These are phyloP conservation scores for Ancistrus triradiatus DNA, from an alignment of 2,113 vertebrate genomes.

Conservation along the genomic window DNA sequence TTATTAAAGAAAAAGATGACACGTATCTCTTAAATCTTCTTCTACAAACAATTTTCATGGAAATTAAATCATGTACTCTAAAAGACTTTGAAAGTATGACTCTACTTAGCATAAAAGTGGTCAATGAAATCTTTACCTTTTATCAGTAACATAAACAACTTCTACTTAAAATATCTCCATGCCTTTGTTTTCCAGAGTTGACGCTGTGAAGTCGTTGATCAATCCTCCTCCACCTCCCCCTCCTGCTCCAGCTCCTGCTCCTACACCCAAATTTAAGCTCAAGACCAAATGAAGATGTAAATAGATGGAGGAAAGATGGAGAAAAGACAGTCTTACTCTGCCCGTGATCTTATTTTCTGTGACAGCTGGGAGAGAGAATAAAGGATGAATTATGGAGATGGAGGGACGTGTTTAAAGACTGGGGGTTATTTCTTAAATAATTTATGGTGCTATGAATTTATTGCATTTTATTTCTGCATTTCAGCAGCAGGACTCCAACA, in stretches of 20 bases:
- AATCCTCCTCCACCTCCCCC: conserved; percentile 41
- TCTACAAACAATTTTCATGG: too few species aligned
- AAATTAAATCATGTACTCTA: too few species aligned
- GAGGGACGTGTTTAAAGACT: not conserved
- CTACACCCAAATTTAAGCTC: conserved; percentile 59
- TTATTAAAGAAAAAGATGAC: too few species aligned
- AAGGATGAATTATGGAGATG: not conserved
- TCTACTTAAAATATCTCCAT: too few species aligned
- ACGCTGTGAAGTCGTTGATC: conserved; percentile 43
- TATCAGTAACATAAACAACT: too few species aligned
- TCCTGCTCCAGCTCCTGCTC: conserved; percentile 28
- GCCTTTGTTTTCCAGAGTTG: conserved; percentile 50
- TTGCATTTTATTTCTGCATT: conserved; percentile 5
- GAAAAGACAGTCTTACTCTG: conserved; percentile 23
- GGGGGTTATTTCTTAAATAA: conserved; percentile 3
- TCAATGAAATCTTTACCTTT: too few species aligned
- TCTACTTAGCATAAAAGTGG: too few species aligned
- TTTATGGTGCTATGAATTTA: conserved; percentile 17
- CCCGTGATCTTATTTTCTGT: conserved; percentile 21
- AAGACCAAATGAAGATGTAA: conserved; percentile 65
- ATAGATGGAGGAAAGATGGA: not conserved
- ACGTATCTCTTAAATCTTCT: too few species aligned
- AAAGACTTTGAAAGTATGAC: too few species aligned
- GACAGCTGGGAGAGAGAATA: not conserved
- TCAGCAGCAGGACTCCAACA: conserved; percentile 1